Evolutionary conservation across 2,113 vertebrate species (phyloP).

Genomic region (Saimiri boliviensis): DNA sequence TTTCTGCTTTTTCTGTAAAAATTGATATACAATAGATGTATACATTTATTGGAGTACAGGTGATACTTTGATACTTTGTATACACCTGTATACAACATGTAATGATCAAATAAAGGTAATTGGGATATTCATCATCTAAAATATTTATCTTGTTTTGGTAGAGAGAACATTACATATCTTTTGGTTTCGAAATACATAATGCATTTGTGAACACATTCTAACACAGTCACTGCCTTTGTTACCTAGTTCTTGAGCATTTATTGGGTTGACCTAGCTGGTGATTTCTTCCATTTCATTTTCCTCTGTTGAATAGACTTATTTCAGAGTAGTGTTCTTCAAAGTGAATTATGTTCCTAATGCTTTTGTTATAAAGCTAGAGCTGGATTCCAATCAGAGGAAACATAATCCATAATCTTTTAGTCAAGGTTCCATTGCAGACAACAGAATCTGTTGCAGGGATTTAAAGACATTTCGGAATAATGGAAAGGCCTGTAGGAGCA

Average conservation of each 20-base stretch:
- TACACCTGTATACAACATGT: not conserved
- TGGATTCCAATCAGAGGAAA: not conserved
- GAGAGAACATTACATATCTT: not conserved
- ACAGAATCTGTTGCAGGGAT: not conserved
- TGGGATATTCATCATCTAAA: not conserved
- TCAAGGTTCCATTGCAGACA: not conserved
- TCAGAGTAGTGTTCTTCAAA: not conserved
- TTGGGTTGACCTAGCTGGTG: not conserved
- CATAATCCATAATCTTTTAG: not conserved
- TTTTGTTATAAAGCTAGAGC: not conserved
- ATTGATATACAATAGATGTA: not conserved
- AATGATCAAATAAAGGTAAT: not conserved
- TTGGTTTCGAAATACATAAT: not conserved
- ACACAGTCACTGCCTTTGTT: not conserved
- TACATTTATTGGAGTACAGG: not conserved
- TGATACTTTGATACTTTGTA: not conserved
- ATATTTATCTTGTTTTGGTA: not conserved
- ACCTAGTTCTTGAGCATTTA: not conserved
- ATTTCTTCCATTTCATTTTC: conserved; percentile 2
- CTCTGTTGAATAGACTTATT: not conserved
- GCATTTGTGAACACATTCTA: not conserved
- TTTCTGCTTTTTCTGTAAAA: not conserved
- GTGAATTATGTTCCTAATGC: not conserved
- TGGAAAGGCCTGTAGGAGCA: too few species aligned
- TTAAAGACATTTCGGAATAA: not conserved